A percentile compares a stretch with the other conserved stretches of the same genome.
Evolutionary conservation across 2,888 invertebrate genomes (phyloP).

Genomic region (Augochlorella aurata): DNA sequence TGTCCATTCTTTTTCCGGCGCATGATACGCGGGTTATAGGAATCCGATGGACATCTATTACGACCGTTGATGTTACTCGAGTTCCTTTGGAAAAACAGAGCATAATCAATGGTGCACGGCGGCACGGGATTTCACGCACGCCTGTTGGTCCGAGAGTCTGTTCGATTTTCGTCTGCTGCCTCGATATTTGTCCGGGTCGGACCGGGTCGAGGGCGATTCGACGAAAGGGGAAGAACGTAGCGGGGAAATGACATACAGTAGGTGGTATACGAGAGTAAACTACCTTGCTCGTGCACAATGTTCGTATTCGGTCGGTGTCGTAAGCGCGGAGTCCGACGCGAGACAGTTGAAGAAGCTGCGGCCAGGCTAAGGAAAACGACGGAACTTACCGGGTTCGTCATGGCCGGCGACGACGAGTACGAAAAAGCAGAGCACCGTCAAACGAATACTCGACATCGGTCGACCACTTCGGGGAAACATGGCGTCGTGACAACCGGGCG

Average conservation of each 20-base stretch:
- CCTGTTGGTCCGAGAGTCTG: neutral
- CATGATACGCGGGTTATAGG: neutral
- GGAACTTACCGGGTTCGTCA: slow-evolving; percentile 65
- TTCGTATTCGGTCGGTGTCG: slow-evolving; percentile 16
- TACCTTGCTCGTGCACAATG: slow-evolving; percentile 28
- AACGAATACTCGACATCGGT: slow-evolving; percentile 74
- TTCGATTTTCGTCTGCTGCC: slow-evolving; percentile 8
- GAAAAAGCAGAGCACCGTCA: slow-evolving; percentile 70
- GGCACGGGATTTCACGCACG: slow-evolving; percentile 44
- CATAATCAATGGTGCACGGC: slow-evolving; percentile 49
- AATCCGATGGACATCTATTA: neutral
- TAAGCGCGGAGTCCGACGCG: slow-evolving; percentile 17
- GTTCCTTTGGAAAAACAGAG: slow-evolving; percentile 3
- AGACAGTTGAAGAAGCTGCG: slow-evolving; percentile 19
- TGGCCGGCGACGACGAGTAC: slow-evolving; percentile 67
- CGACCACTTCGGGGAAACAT: slow-evolving; percentile 77
- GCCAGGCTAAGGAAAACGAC: neutral
- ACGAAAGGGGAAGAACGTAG: neutral
- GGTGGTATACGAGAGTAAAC: slow-evolving; percentile 22
- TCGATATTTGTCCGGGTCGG: neutral
- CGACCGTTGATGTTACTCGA: neutral
- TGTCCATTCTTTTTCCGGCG: neutral
- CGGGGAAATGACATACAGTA: slow-evolving; percentile 38
- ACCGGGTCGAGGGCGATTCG: neutral
- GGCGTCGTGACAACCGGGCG: slow-evolving; percentile 79